phyloP scores from a whole-genome alignment of 2,797 vertebrate species.

The Lates japonicus region DNA sequence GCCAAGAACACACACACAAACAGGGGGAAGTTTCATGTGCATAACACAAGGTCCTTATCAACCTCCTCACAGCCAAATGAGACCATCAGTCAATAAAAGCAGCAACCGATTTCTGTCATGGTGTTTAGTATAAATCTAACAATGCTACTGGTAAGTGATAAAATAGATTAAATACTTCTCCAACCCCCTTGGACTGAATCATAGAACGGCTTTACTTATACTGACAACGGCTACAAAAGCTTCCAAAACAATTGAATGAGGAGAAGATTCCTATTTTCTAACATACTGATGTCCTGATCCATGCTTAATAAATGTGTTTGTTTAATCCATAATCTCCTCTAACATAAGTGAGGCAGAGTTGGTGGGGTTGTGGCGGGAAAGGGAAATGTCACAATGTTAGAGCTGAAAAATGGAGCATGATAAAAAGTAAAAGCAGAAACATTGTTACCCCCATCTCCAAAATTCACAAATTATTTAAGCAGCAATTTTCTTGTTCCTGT shows the following conservation, averaged over 20 bases:
- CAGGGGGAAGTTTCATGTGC: conserved; percentile 65
- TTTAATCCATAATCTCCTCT: conserved; percentile 29
- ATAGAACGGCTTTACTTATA: background rate
- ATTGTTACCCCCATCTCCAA: background rate
- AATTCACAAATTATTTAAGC: background rate
- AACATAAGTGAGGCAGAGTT: conserved; percentile 6
- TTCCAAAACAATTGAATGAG: conserved; percentile 9
- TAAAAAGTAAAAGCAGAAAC: background rate
- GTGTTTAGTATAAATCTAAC: conserved; percentile 12
- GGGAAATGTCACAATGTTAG: background rate
- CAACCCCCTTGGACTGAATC: background rate
- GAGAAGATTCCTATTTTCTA: conserved; percentile 26
- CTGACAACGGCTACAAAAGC: conserved; percentile 14
- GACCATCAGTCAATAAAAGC: conserved; percentile 30
- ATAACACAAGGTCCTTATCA: conserved; percentile 67
- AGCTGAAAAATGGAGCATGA: background rate
- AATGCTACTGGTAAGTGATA: conserved; percentile 2
- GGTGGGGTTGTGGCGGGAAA: background rate
- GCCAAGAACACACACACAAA: conserved; percentile 62
- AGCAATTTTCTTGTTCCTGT: background rate
- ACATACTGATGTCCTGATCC: background rate
- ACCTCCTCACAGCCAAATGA: conserved; percentile 45
- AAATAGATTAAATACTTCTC: background rate
- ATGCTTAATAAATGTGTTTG: conserved; percentile 19
- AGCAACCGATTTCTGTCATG: background rate